Evolutionary conservation across 2,797 vertebrate genomes (phyloP).

Genomic region (Busarellus nigricollis): DNA sequence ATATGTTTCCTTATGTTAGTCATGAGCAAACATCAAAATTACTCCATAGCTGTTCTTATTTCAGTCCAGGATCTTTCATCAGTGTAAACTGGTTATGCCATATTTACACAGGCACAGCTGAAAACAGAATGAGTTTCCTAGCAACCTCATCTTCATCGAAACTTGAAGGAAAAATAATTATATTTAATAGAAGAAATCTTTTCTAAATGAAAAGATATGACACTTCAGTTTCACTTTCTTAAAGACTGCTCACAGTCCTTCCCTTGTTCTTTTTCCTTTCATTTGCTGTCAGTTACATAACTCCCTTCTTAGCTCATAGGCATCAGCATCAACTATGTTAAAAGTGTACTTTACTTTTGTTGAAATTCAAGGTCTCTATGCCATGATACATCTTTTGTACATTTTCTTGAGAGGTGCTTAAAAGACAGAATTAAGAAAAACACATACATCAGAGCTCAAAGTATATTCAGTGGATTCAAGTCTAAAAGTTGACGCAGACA

Average conservation of each 20-base stretch:
- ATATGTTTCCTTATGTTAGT: neutral
- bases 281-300: neutral
- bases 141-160: neutral
- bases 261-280: neutral
- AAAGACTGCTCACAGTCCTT: neutral
- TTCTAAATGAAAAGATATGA: conserved; percentile 4
- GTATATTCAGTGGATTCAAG: neutral
- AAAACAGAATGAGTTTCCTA: neutral
- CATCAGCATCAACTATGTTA: neutral
- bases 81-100: neutral
- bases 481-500: neutral
- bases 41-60: neutral
- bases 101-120: neutral
- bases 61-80: neutral
- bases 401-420: neutral
- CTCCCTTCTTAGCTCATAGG: neutral
- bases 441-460: neutral
- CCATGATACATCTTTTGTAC: neutral
- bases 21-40: neutral
- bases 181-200: neutral
- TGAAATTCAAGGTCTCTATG: conserved; percentile 2
- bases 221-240: neutral
- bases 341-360: neutral
- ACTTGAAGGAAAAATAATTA: conserved; percentile 8
- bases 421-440: neutral